These are phyloP conservation scores for Enteromius trimaculatus DNA, from an alignment of 2,797 vertebrate genomes.

Conservation along the genomic window DNA sequence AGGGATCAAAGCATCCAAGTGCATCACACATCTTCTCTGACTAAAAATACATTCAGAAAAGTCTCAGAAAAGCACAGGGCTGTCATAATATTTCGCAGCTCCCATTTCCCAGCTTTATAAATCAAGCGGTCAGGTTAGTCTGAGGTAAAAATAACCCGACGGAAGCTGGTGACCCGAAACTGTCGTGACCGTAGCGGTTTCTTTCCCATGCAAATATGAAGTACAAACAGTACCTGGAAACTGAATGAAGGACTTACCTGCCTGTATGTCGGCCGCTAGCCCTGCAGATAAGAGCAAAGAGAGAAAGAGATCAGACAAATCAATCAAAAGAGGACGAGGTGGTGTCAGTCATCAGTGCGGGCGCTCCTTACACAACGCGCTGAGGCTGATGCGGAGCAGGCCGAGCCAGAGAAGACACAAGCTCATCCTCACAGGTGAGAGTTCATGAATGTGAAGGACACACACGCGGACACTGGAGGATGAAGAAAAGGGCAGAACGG, in stretches of 20 bases:
- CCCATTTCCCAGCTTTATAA: constrained; percentile 2
- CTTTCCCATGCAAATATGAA: neutral
- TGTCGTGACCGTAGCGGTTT: neutral
- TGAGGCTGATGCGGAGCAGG: constrained; percentile 30
- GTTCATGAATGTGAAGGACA: neutral
- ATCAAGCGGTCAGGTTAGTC: constrained; percentile 7
- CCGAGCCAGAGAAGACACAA: constrained; percentile 44
- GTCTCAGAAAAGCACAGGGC: constrained; percentile 7
- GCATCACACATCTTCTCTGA: neutral
- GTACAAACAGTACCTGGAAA: neutral
- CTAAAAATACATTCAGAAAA: constrained; percentile 24
- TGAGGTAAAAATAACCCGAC: constrained; percentile 33
- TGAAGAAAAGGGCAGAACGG: neutral
- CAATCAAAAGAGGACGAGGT: neutral
- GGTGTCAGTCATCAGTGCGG: neutral
- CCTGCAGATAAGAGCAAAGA: constrained; percentile 27
- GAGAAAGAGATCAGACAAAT: neutral
- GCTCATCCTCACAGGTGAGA: constrained; percentile 56
- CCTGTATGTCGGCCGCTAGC: neutral
- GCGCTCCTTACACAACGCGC: constrained; percentile 49
- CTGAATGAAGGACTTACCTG: constrained; percentile 38
- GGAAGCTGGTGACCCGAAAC: constrained; percentile 1
- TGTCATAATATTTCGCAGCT: neutral
- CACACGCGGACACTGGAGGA: neutral
- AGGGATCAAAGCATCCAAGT: constrained; percentile 18